Conservation (phyloP, 2,888 invertebrate genomes). For the Tanytarsus gracilentus region DNA sequence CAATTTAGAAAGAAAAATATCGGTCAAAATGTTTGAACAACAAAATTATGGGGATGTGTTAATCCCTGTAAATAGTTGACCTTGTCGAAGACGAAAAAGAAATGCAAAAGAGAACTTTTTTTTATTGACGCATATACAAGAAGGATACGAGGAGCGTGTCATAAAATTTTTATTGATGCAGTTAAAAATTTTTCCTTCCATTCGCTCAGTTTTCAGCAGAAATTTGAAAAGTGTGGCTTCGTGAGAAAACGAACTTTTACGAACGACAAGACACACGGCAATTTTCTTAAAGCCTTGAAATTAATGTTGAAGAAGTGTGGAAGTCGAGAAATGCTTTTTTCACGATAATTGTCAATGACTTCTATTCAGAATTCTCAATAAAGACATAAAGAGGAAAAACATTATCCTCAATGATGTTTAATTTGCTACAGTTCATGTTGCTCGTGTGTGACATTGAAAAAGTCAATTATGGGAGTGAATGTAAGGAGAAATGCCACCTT, state of each 20-base stretch:
- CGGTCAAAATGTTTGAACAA: conserved; percentile 26
- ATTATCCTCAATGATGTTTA: no score
- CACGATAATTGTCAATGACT: background rate
- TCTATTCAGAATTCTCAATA: background rate
- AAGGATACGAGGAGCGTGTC: conserved; percentile 6
- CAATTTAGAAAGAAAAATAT: conserved; percentile 27
- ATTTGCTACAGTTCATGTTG: no score
- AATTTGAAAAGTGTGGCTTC: conserved; percentile 23
- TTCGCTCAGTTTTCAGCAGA: conserved; percentile 8
- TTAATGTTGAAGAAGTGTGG: conserved; percentile 20
- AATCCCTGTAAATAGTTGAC: conserved; percentile 24
- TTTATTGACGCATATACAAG: conserved; percentile 19
- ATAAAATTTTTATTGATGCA: background rate
- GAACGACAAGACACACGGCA: background rate
- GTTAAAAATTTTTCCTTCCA: background rate
- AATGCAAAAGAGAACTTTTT: background rate
- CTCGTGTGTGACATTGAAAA: no score
- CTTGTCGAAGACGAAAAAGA: background rate
- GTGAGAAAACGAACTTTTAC: conserved; percentile 21
- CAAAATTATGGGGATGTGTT: conserved; percentile 23
- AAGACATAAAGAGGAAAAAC: background rate
- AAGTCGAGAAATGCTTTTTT: background rate
- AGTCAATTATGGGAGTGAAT: no score
- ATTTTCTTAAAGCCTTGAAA: conserved; percentile 8
- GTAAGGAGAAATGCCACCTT: no score